Evolutionary conservation across 2,113 vertebrate species (phyloP).

Genomic region (Empidonax traillii): DNA sequence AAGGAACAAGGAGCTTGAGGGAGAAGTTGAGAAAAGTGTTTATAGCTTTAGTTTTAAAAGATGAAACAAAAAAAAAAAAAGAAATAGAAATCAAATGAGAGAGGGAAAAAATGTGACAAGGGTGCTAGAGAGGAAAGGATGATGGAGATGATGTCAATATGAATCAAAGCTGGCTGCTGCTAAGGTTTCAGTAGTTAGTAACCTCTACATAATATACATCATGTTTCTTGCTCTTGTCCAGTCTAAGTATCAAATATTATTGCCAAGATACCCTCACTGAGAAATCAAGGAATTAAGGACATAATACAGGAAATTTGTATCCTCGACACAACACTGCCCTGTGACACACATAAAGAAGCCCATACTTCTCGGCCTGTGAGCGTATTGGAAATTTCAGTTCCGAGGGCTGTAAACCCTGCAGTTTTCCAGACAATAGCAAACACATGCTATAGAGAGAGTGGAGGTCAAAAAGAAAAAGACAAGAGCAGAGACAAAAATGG

Average conservation of each 20-base stretch:
- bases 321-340: background rate
- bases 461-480: background rate
- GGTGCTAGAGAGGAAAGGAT: background rate
- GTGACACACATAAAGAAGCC: background rate
- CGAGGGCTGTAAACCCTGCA: background rate
- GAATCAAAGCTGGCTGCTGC: background rate
- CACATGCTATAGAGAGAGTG: background rate
- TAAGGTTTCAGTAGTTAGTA: background rate
- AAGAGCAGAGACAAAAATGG: background rate
- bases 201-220: background rate
- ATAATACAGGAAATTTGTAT: background rate
- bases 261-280: background rate
- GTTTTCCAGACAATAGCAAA: background rate
- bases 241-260: background rate
- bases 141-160: background rate
- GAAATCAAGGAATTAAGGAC: background rate
- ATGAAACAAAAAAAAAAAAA: background rate
- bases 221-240: background rate
- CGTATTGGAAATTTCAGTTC: background rate
- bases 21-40: background rate
- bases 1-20: fast-evolving
- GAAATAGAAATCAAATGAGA: background rate
- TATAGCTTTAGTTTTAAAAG: background rate
- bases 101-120: background rate
- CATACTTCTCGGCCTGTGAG: background rate